A percentile compares a stretch with the other conserved stretches of the same genome.
phyloP scores from a whole-genome alignment of 2,113 vertebrate species.

The Pristiophorus japonicus region DNA sequence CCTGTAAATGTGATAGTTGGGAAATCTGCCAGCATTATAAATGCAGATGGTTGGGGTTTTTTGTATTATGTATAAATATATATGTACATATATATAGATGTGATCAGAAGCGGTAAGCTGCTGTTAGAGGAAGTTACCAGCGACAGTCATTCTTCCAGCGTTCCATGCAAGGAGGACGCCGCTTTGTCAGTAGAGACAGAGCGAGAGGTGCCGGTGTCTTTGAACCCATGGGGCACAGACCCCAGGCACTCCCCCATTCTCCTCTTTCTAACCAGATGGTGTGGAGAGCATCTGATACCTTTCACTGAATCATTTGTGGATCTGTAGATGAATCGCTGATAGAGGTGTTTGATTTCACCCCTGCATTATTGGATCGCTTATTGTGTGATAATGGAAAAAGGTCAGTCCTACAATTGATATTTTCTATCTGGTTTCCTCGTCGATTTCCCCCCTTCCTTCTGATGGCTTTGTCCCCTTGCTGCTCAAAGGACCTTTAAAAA shows the following conservation, averaged over 20 bases:
- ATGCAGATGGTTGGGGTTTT: not conserved
- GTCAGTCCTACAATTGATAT: not conserved
- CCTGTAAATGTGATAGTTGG: not conserved
- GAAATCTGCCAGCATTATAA: not conserved
- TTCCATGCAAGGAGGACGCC: not conserved
- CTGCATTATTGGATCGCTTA: not conserved
- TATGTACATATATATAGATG: not conserved
- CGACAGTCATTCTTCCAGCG: not conserved
- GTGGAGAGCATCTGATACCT: not conserved
- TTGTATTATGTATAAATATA: no score
- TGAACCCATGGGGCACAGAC: not conserved
- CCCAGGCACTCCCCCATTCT: not conserved
- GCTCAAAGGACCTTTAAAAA: no score
- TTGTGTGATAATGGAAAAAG: not conserved
- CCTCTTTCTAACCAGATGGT: not conserved
- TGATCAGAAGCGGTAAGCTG: not conserved
- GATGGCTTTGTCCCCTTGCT: no score
- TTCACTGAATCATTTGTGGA: not conserved
- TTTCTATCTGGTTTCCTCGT: no score
- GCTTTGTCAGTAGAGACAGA: not conserved
- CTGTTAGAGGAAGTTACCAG: not conserved
- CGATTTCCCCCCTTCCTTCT: no score
- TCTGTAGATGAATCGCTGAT: not conserved
- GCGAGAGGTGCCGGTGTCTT: not conserved
- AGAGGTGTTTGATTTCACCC: not conserved